Base-by-base conservation (phyloP, 2,797 vertebrate genomes). In the Malurus leucopterus region DNA sequence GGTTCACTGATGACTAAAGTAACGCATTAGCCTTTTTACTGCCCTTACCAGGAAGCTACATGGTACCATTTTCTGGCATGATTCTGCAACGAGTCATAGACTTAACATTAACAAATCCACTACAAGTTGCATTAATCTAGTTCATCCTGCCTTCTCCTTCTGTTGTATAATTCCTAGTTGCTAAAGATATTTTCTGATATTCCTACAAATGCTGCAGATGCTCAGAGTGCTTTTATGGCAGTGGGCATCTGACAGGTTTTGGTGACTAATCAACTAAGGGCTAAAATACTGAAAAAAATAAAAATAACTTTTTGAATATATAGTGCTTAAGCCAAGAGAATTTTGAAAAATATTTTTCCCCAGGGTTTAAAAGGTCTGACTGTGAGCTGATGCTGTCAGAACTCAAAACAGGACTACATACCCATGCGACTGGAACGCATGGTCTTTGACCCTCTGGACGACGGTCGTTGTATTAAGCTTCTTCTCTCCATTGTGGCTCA, bases 251-350 rank as follows among this genome's bases (percentile, higher is more conserved):
- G 90, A 49, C 91, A 86, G 74, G 41, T 94, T 46, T 82, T 57
- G 85, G 87, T 93, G 86, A 95, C 93, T 95, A 95, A 94, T 83
- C 91, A 80, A 94, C 91, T 91, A 96, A 96, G 96, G 95, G 96
- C 95, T 96, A 95, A 95, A 94, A 87, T 74, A 91, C 70, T 85
- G 87, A 93, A 93, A 90, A 90, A 84, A 89, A 86, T 91, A 88
- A 89, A 76, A 92, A 89, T 29, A 92, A 92, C 78, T 90, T 88
- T 77, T 70, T 34, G 34, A 84, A 34, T 78, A 76, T 69, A 40
- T 36, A 90, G 71, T 78, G 78, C 85, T 91, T 88, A 90, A 84
- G 82, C 63, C 85, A 89, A 84, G 73, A 86, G 43, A 80, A 84
- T 86, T 74, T 83, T 74, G 84, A 74, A 72, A 92, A 88, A 63